Evolutionary conservation across 2,888 invertebrate genomes (phyloP).

Genomic region (Nipponacmea schrenckii): DNA sequence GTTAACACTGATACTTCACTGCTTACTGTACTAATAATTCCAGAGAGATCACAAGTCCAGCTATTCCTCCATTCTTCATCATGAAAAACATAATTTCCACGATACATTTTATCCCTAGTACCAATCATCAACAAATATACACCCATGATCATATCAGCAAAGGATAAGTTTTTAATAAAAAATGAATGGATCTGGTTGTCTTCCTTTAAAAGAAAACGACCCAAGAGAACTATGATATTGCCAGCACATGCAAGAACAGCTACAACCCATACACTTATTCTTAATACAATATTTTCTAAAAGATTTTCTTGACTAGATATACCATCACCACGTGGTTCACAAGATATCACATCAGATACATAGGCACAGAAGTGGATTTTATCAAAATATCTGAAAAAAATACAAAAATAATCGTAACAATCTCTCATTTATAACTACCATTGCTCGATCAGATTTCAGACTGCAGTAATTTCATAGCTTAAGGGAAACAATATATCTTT

Average conservation of each 20-base stretch:
- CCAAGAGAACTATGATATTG: conserved; percentile 70
- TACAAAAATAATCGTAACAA: not conserved
- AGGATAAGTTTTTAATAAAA: conserved; percentile 74
- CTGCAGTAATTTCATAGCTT: too few relatives aligned
- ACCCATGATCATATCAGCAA: conserved; percentile 76
- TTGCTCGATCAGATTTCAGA: not conserved
- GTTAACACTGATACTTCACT: conserved; percentile 35
- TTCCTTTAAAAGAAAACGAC: conserved; percentile 70
- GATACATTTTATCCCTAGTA: conserved; percentile 70
- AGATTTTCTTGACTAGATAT: conserved; percentile 35
- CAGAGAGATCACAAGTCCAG: conserved; percentile 72
- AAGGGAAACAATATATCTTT: too few relatives aligned
- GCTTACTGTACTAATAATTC: conserved; percentile 66
- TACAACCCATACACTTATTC: conserved; percentile 74
- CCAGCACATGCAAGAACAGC: conserved; percentile 73
- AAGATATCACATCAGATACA: conserved; percentile 26
- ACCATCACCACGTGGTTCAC: conserved; percentile 31
- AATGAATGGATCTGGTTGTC: conserved; percentile 62
- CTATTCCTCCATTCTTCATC: conserved; percentile 74
- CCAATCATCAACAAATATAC: conserved; percentile 74
- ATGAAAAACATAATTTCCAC: conserved; percentile 73
- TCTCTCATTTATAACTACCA: not conserved
- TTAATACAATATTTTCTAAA: conserved; percentile 32
- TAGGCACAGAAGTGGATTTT: conserved; percentile 32
- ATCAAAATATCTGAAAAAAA: conserved; percentile 30